Evolutionary conservation across 37 sponge, comb jelly and placozoan genomes (phyloP).

Genomic region (Geodia barretti): DNA sequence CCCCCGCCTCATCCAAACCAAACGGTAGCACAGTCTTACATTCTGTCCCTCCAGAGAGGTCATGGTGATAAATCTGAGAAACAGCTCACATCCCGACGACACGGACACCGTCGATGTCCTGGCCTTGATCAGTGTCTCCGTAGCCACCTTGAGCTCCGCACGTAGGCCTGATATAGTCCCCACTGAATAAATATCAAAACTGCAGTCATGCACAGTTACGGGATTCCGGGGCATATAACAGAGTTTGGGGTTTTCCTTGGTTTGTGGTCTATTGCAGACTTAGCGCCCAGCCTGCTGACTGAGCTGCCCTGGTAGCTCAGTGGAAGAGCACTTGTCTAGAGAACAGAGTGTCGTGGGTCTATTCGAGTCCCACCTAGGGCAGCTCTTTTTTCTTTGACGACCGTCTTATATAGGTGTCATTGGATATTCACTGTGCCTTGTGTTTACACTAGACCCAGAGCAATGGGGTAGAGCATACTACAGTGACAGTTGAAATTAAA

Average conservation of each 20-base stretch:
- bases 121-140: conserved; percentile 45
- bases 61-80: conserved; percentile 97
- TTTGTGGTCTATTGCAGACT: too few species aligned
- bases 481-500: too few species aligned
- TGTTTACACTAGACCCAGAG: too few species aligned
- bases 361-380: too few species aligned
- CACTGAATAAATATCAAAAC: conserved; percentile 58
- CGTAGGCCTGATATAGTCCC: conserved; percentile 72
- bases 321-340: too few species aligned
- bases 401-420: not conserved
- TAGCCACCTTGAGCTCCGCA: conserved; percentile 76
- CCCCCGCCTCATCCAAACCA: not conserved
- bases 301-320: too few species aligned
- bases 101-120: conserved; percentile 82
- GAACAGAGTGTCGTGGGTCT: too few species aligned
- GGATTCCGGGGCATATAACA: too few species aligned
- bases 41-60: conserved; percentile 76
- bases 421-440: not conserved
- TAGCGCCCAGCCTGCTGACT: too few species aligned
- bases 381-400: too few species aligned
- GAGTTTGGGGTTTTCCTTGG: too few species aligned
- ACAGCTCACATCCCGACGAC: conserved; percentile 97
- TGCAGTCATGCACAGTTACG: not conserved
- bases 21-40: conserved; percentile 10
- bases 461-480: too few species aligned